Evolutionary conservation across 2,113 vertebrate genomes (phyloP), one percentile per base, ranked within the genome.

Genomic region (Menidia beryllina): DNA sequence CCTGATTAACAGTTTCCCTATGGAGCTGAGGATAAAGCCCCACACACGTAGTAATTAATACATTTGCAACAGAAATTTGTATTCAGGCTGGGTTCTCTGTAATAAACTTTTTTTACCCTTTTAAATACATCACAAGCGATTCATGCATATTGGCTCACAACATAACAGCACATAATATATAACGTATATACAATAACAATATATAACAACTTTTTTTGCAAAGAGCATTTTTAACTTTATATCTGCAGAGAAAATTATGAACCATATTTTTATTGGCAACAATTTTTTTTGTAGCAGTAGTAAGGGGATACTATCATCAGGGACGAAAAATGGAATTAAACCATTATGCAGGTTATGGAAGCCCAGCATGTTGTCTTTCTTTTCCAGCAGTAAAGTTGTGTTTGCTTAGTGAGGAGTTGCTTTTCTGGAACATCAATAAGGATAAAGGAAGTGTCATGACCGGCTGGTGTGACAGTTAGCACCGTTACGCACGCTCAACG

Each of bases 391-490:
- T 67, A 62, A 63, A 55, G 55, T 52, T 27, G 19, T 36, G 36
- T 61, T 51, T 69, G 59, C 75, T 74, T 62, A 60, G 26, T 7
- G 4, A 57, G 58, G 63, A 58, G 50, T 26, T 55, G 50, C 57
- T 69, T 52, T 43, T 57, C 17, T 7, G 54, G 59, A 60, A 60
- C 57, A 61, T 84, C 75, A 50, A 51, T 82, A 14, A 1, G 69
- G 5, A 51, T 48, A 41, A 41, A 60, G 52, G 57, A 74, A 56
- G 49, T 47, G 58, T 50, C 64, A 19, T 34, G 30, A 10, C 5
- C 30, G 1, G 10, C 30, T 34, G 30, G 30, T 34, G 30, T 34
- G 30, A 10, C 10, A 10, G 30, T 34, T 34, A 34, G 30, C n/a
- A n/a, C n/a, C n/a, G n/a, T n/a, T n/a, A n/a, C n/a, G n/a, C n/a